Conservation (phyloP, 2,113 vertebrate species). For the Saguinus midas region DNA sequence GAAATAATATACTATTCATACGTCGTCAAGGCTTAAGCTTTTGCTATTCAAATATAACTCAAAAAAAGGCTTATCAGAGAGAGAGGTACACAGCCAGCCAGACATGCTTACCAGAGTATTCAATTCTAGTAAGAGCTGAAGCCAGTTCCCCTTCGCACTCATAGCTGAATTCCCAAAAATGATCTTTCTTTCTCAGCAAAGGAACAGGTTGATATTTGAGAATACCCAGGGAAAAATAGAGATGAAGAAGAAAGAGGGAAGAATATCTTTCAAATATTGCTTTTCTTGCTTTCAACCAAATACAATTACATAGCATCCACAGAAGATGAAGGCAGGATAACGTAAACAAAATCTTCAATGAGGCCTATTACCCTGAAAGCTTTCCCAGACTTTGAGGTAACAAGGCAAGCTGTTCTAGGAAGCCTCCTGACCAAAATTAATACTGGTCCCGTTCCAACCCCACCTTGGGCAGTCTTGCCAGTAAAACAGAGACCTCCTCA, state of each 20-base stretch:
- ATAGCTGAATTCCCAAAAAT: constrained; percentile 13
- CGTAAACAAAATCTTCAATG: constrained; percentile 51
- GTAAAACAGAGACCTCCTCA: not conserved
- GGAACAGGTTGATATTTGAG: constrained; percentile 49
- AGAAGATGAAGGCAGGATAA: constrained; percentile 58
- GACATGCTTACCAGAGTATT: constrained; percentile 30
- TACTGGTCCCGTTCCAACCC: not conserved
- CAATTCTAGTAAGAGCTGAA: constrained; percentile 34
- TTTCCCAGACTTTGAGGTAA: not conserved
- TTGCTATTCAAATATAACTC: not conserved
- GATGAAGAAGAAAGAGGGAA: not conserved
- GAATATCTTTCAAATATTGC: constrained; percentile 29
- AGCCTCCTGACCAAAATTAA: fast-evolving
- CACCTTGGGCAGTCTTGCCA: fast-evolving
- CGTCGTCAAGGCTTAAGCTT: not conserved
- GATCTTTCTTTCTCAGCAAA: constrained; percentile 62
- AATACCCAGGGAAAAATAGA: constrained; percentile 45
- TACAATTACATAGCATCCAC: constrained; percentile 55
- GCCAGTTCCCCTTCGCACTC: constrained; percentile 31
- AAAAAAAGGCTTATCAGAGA: constrained; percentile 10
- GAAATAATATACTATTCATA: not conserved
- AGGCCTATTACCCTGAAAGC: constrained; percentile 46
- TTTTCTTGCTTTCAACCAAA: constrained; percentile 62
- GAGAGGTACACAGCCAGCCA: not conserved
- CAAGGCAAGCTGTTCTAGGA: not conserved